Evolutionary conservation across 2,888 invertebrate species (phyloP).

Genomic region (Cephus pulcher): DNA sequence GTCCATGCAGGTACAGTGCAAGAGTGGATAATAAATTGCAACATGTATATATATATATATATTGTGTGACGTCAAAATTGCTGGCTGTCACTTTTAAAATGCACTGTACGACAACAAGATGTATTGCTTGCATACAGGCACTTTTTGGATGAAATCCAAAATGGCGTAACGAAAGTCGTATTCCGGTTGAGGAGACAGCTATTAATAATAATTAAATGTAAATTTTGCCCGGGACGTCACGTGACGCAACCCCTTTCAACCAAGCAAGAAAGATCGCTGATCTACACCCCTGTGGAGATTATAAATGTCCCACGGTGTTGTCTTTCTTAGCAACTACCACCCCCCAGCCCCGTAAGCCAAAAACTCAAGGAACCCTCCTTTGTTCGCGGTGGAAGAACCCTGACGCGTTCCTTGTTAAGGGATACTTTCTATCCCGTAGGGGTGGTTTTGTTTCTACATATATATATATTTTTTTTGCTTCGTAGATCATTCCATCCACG

Average conservation of each 20-base stretch:
- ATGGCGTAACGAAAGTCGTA: not conserved
- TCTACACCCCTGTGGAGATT: conserved; percentile 53
- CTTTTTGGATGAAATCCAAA: not conserved
- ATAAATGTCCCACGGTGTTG: conserved; percentile 45
- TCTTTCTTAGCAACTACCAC: not conserved
- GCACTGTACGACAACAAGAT: not conserved
- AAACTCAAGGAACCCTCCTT: not conserved
- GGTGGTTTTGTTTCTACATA: not conserved
- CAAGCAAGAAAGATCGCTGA: conserved; percentile 62
- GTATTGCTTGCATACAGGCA: not conserved
- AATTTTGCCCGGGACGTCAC: conserved; percentile 35
- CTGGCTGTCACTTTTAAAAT: not conserved
- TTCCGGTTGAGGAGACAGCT: conserved; percentile 27
- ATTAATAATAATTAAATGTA: conserved; percentile 59
- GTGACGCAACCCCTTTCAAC: conserved; percentile 50
- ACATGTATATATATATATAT: not conserved
- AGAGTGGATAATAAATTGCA: not conserved
- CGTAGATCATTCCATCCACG: not conserved
- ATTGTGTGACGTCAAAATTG: not conserved
- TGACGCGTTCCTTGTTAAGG: not conserved
- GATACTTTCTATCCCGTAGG: not conserved
- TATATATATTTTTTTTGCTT: not conserved
- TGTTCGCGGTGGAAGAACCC: not conserved
- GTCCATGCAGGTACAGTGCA: not conserved
- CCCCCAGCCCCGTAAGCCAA: not conserved